Evolutionary conservation across 2,797 vertebrate species (phyloP), one percentile per base, ranked within the genome.

Genomic region (Danio aesculapii): DNA sequence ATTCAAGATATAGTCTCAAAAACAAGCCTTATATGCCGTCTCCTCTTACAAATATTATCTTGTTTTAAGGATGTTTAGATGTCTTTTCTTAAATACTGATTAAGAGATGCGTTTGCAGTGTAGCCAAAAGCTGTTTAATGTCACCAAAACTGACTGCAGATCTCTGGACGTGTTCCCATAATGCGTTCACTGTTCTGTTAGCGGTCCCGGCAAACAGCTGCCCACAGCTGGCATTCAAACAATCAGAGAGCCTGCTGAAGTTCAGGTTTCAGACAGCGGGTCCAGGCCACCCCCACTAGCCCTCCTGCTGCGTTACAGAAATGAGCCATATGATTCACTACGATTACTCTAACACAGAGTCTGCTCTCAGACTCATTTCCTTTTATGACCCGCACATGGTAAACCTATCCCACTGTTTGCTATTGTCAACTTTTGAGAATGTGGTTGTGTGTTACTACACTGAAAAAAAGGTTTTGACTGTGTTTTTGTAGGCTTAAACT

Each of bases 191-290:
- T 82, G 17, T 67, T 62, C 19, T 79, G 30, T 43, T 52, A n/a
- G 59, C 30, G 68, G 62, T 52, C 49, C 61, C 77, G 30, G 53
- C 50, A 9, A 84, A 63, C 83, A 86, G 81, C 81, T 83, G 85
- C 49, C 46, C 69, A 84, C 81, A 83, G 73, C 80, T 82, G 85
- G 62, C 50, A 59, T 66, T 46, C 50, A 58, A 46, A 62, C 50
- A 58, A 55, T 66, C 50, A 43, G 41, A 69, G 39, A 46, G 53
- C 58, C 0, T 49, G 53, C 43, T 73, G 13, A 49, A 57, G 75
- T 75, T 81, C 47, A 83, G 30, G 14, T 70, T 77, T 83, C 74
- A 81, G 58, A 55, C 17, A 57, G 47, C 49, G 8, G 49, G 9
- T 12, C 7, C 41, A 13, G 21, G 47, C 44, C 47, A 30, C 14